Percentiles rank a stretch among this genome's conserved stretches.
Evolutionary conservation across 2,888 invertebrate species (phyloP).

Genomic region (Ophioninae sp.): DNA sequence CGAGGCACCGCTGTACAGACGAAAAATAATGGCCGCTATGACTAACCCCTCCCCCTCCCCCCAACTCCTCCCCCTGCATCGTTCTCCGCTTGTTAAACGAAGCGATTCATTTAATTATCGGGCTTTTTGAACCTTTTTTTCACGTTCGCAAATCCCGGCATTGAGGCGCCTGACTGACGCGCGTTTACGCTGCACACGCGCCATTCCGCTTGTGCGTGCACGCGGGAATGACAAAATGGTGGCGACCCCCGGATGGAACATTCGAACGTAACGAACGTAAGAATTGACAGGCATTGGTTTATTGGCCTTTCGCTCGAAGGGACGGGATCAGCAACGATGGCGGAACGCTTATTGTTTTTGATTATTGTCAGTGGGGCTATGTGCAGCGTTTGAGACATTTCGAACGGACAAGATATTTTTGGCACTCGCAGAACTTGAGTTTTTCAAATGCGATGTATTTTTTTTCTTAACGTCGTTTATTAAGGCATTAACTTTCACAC

Average conservation of each 20-base stretch:
- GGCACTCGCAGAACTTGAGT: background rate
- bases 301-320: background rate
- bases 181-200: background rate
- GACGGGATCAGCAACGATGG: background rate
- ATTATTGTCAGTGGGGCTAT: background rate
- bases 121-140: constrained; percentile 12
- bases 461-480: too few relatives aligned
- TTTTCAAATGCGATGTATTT: too few relatives aligned
- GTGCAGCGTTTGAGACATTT: background rate
- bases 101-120: constrained; percentile 55
- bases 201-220: constrained; percentile 18
- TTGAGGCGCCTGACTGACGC: constrained; percentile 11
- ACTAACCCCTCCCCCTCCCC: constrained; percentile 11
- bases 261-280: background rate
- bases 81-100: constrained; percentile 44
- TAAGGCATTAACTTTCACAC: too few relatives aligned
- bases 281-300: background rate
- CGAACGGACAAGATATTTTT: background rate
- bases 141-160: constrained; percentile 17
- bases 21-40: constrained; percentile 55
- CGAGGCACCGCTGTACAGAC: constrained; percentile 39
- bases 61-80: background rate
- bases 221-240: background rate
- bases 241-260: background rate
- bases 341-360: background rate